Base-by-base conservation (phyloP, 2,797 vertebrate genomes). In the Avahi laniger region DNA sequence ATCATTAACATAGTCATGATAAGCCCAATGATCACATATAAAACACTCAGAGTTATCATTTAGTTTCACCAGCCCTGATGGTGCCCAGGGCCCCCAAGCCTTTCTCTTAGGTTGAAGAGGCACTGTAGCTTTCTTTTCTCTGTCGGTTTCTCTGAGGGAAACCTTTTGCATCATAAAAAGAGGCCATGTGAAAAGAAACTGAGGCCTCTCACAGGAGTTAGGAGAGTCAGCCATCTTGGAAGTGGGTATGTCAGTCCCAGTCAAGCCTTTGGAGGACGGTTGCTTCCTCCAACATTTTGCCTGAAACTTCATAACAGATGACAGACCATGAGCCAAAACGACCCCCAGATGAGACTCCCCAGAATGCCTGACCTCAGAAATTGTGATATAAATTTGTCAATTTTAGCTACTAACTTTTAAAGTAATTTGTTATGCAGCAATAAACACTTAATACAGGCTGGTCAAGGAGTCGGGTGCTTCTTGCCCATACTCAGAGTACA, bases 401-500 rank as follows among this genome's bases (percentile, higher is more conserved):
- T 75, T 82, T 87, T 33, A 80, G 50, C n/a, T 65, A 13, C 28
- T 91, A 88, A 69, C 24, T 76, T 67, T 84, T 70, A 17, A 69
- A 65, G 52, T 26, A 59, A n/a, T 82, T 82, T 92, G 52, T 67
- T 54, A 2, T 48, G 24, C 7, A 92, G 22, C 9, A 80, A 35
- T 87, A 73, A 30, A 52, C 24, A 67, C 81, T 57, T 33, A 82
- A 79, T 65, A 78, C 2, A 41, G 6, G 2, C 7, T 5, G 20
- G 14, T 52, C 15, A 69, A 75, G 33, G 8, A 33, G 22, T 38
- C 38, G 38, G 14, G 12, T 76, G 30, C 0, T 83, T 78, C 52
- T 67, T 65, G 43, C 20, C 2, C 41, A 26, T 87, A 48, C 14
- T 52, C 48, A 73, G 38, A 89, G 70, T 15, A 73, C 9, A 43